Evolutionary conservation across 2,113 vertebrate genomes (phyloP).

Genomic region (Corydoras maculifer): DNA sequence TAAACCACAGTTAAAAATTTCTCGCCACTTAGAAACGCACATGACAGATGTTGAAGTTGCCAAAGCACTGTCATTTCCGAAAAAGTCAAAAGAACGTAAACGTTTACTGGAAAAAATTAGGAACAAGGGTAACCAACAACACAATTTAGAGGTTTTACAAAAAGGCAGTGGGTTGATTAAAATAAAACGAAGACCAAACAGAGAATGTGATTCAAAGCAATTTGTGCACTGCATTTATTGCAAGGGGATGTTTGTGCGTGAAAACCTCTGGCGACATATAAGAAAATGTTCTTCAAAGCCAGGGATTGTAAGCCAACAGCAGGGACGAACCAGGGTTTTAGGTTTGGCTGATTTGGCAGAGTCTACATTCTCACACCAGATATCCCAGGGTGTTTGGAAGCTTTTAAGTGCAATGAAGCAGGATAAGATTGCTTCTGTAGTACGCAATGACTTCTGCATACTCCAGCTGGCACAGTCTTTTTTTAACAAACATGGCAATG

Average conservation of each 20-base stretch:
- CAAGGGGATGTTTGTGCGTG: background rate
- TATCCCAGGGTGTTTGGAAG: constrained; percentile 37
- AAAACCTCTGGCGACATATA: too few relatives aligned
- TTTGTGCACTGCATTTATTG: too few relatives aligned
- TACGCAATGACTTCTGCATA: constrained; percentile 35
- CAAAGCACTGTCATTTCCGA: constrained; percentile 9
- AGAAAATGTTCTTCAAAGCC: background rate
- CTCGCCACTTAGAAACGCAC: constrained; percentile 16
- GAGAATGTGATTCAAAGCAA: too few relatives aligned
- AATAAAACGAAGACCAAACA: background rate
- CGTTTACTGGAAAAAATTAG: background rate
- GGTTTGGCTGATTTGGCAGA: constrained; percentile 9
- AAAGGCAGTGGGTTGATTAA: background rate
- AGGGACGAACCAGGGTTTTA: constrained; percentile 27
- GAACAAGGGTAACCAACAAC: background rate
- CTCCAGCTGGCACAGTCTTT: constrained; percentile 32
- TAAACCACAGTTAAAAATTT: constrained; percentile 17
- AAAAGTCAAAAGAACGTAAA: constrained; percentile 1
- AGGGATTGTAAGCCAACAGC: background rate
- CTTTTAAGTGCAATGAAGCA: constrained; percentile 29
- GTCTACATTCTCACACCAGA: constrained; percentile 13
- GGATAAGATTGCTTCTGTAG: constrained; percentile 26
- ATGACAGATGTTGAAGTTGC: constrained; percentile 12
- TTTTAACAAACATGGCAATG: constrained; percentile 41
- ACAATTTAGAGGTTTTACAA: constrained; percentile 6